Evolutionary conservation across 1,140 invertebrate genomes (phyloP).

Genomic region (Drosophila lowei): DNA sequence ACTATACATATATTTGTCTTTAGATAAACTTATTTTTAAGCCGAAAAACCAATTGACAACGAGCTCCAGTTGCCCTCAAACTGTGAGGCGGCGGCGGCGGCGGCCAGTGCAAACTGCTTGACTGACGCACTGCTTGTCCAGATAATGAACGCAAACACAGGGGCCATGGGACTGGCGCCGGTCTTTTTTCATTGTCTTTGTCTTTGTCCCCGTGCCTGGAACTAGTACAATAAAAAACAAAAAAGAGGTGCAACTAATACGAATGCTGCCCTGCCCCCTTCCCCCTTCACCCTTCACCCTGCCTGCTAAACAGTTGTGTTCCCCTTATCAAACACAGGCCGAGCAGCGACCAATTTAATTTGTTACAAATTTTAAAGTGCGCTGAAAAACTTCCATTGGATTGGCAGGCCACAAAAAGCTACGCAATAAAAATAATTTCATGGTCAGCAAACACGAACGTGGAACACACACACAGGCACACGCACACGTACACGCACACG

Average conservation of each 20-base stretch:
- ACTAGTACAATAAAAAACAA: slow-evolving; percentile 27
- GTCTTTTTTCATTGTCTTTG: slow-evolving; percentile 40
- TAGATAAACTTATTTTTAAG: slow-evolving; percentile 13
- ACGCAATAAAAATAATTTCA: slow-evolving; percentile 71
- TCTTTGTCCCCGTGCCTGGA: slow-evolving; percentile 33
- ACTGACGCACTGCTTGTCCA: slow-evolving; percentile 24
- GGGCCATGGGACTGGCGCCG: slow-evolving; percentile 58
- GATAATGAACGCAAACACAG: slow-evolving; percentile 65
- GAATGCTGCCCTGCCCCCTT: background rate
- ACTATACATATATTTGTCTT: slow-evolving; percentile 2
- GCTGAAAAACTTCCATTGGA: slow-evolving; percentile 19
- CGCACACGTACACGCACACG: background rate
- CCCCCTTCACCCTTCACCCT: too few relatives aligned
- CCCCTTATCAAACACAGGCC: slow-evolving; percentile 37
- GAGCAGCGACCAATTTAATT: slow-evolving; percentile 54
- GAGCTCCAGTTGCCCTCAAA: slow-evolving; percentile 28
- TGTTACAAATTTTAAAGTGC: slow-evolving; percentile 51
- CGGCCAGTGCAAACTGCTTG: slow-evolving; percentile 2
- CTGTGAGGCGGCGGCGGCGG: slow-evolving; percentile 2
- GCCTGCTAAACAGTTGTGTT: background rate
- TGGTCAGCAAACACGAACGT: slow-evolving; percentile 57
- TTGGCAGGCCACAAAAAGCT: slow-evolving; percentile 27
- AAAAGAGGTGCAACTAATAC: slow-evolving; percentile 14
- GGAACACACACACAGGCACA: background rate
- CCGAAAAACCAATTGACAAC: slow-evolving; percentile 11